Evolutionary conservation across 2,888 invertebrate genomes (phyloP), one percentile per base, ranked within the genome.

Genomic region (Phaedon cochleariae): DNA sequence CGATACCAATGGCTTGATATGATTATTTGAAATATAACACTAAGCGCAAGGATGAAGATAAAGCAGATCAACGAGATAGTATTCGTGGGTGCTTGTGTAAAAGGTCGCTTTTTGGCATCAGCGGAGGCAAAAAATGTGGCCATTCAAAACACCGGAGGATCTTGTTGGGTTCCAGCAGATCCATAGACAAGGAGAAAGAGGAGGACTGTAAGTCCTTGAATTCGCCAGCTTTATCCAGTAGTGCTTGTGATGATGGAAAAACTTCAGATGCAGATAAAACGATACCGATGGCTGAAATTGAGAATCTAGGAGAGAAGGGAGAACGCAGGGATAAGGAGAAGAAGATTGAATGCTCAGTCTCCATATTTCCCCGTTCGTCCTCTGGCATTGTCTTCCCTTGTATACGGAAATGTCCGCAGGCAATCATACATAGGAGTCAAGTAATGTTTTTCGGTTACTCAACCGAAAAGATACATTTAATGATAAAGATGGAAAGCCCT

Each of bases 31-130:
- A n/a, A n/a, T n/a, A n/a, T n/a, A n/a, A n/a, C n/a, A n/a, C n/a
- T n/a, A n/a, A n/a, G n/a, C n/a, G n/a, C n/a, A n/a, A n/a, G n/a
- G n/a, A n/a, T n/a, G n/a, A n/a, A n/a, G n/a, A n/a, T n/a, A n/a
- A n/a, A n/a, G n/a, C n/a, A n/a, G 46, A 74, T 75, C 58, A 76
- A 79, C 49, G 67, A 74, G 6, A 76, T 77, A 65, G 76, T 77
- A 41, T 77, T 73, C 59, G 70, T 68, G 52, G 72, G 73, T n/a
- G 64, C 67, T 46, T 60, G 62, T 15, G 70, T 69, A 10, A 64
- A 65, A 41, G 59, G 64, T 15, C 70, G 70, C 12, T 74, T 76
- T 0, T 74, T 77, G 18, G 61, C 72, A 18, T 74, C 77, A 9
- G 75, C 78, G 1, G 73, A 76, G 12, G 77, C 78, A 7, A 76